Evolutionary conservation across 2,113 vertebrate species (phyloP), one percentile per base, ranked within the genome.

Genomic region (Alces alces): DNA sequence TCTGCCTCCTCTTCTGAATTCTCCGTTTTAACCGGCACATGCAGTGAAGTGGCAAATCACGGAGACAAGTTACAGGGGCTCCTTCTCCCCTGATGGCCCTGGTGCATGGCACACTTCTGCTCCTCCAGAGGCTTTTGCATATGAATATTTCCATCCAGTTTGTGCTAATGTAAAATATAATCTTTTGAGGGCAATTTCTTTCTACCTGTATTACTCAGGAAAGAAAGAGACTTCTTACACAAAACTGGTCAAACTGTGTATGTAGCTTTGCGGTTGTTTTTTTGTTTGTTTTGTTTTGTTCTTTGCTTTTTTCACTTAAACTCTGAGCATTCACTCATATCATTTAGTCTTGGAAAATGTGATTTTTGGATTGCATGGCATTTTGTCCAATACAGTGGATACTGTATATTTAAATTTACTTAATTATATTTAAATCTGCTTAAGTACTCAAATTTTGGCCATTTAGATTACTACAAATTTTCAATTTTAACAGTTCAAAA

Each of bases 361-460:
- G 60, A 76, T n/a, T 87, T 86, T 82, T 52, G 36, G 17, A 64
- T 84, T 58, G 11, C 2, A 50, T 92, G 36, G 1, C 28, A 92
- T 95, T 94, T 61, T 28, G 66, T 66, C 54, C 84, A 95, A 89
- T 47, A 66, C n/a, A 73, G 36, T 70, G 64, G 64, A 23, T 36
- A 36, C n/a, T 70, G 19, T 73, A 7, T 73, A 39, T 73, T 89
- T 52, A 61, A 55, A 92, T 91, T 96, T 94, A 88, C 36, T 88
- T 85, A 79, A 89, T 39, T 39, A 39, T 39, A 70, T 95, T 89
- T 52, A 76, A 55, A 88, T 91, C 86, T 94, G 73, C 36, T 83
- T 66, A 66, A 89, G 39, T 58, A 7, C 11, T 28, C 6, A 85
- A 47, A 25, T n/a, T 89, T 85, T 57, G 55, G 19, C 50, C 27